Percentiles rank a stretch among this genome's conserved stretches.
phyloP scores from a whole-genome alignment of 1,140 invertebrate species.

The Bombus terrestris region DNA sequence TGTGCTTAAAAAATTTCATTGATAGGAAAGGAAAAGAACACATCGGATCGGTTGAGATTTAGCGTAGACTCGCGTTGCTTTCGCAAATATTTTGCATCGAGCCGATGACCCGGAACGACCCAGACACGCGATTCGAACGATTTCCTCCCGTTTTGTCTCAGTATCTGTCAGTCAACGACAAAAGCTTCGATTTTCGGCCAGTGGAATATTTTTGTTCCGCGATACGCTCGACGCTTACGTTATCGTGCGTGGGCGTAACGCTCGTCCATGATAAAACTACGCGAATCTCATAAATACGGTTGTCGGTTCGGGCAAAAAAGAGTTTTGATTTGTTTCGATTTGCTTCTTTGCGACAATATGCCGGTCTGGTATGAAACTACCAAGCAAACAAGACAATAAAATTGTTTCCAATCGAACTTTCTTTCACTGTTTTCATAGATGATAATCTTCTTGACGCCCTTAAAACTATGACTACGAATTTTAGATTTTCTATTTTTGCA shows the following conservation, averaged over 20 bases:
- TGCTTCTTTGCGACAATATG: not conserved
- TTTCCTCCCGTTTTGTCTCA: not conserved
- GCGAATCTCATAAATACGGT: conserved; percentile 12
- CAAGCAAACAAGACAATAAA: no score
- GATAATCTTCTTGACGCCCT: no score
- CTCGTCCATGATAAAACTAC: conserved; percentile 52
- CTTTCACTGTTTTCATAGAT: no score
- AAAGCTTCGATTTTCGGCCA: conserved; percentile 52
- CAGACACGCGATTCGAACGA: conserved; percentile 5
- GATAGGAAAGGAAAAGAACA: not conserved
- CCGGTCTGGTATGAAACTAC: no score
- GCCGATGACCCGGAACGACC: conserved; percentile 42
- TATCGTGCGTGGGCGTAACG: conserved; percentile 73
- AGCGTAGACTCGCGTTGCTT: not conserved
- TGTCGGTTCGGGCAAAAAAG: not conserved
- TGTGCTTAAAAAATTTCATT: not conserved
- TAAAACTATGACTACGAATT: no score
- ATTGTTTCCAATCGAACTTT: no score
- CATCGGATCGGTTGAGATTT: not conserved
- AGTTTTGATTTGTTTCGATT: not conserved
- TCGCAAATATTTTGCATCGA: conserved; percentile 59
- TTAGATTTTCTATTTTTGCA: no score
- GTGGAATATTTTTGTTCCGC: conserved; percentile 44
- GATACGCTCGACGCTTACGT: conserved; percentile 22
- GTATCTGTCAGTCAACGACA: conserved; percentile 15